Base-by-base conservation (phyloP, 2,113 vertebrate species). In the Cygnus atratus region DNA sequence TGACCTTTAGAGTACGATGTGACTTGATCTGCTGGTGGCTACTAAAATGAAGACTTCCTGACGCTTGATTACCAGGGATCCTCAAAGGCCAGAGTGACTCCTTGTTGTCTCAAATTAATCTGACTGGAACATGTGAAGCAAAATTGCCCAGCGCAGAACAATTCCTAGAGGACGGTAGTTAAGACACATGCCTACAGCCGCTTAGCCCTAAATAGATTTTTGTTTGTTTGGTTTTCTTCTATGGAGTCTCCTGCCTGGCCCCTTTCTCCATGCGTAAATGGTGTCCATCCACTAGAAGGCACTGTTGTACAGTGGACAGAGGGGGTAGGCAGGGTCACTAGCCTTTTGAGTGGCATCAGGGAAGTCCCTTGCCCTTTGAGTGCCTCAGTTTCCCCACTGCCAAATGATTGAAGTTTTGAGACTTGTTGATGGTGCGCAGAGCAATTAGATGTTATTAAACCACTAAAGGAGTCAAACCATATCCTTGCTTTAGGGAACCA, bases 321-420 rank as follows among this genome's bases (percentile, higher is more conserved):
- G 24, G 8, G 21, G 46, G 70, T 25, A 84, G 76, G 83, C 14
- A 39, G 6, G 4, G 3, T 26, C 54, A 6, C 19, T 8, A 43
- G 14, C 1, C 35, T 9, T 39, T 11, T 8, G 19, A 57, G 67
- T 74, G 71, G 52, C 89, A 21, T 33, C 67, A 75, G 62, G 22
- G 2, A 52, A 28, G 88, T 74, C 66, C 41, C 50, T 52, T 67
- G 74, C 65, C 39, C 33, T 5, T 71, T 2, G 12, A 3, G 74
- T 91, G 87, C 96, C 92, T 96, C 96, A 94, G 92, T 97, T 94
- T 95, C 88, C 70, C 78, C 55, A 11, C 61, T 73, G 48, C 61
- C 61, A 13, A 7, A 28, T 13, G 16, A 39, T 25, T 57, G 7
- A 7, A 15, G 21, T 11, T 55, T 59, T 46, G 70, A 29, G 39